Base-by-base conservation (phyloP, 2,797 vertebrate species). In the Furcifer pardalis region DNA sequence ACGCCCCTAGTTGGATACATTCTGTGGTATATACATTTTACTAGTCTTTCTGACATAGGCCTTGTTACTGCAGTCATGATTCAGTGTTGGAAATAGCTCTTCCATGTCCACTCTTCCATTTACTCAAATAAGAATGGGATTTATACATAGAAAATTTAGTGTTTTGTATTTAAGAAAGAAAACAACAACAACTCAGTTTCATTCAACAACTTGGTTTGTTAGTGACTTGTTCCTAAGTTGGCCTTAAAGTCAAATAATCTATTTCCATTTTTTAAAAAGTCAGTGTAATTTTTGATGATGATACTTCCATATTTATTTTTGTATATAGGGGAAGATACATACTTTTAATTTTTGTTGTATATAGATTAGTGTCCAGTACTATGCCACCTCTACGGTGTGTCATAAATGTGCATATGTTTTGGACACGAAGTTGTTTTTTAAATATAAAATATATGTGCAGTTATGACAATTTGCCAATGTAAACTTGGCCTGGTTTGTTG, bases 351-450 rank as follows among this genome's bases (percentile, higher is more conserved):
- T 94, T 91, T 81, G 82, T 93, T 93, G 87, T 96, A 92, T 93
- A 92, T 93, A 92, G 94, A 95, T 94, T 93, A 92, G 91, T 94
- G 89, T 83, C 93, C 86, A 97, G 90, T 60, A 89, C 74, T 94
- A 77, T 95, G 95, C 96, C 96, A 95, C 1, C 83, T 97, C 96
- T 97, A 97, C 94, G 97, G 97, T 97, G 96, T 98, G 95, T 95
- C 8, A 96, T 97, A 97, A 96, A 97, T 82, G 94, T 96, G 94
- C 94, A 96, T 96, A 95, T 96, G 96, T 94, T 93, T 93, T 40
- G 90, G 76, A 88, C 97, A 95, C 95, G 96, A 95, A 94, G 87
- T 93, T 95, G 59, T 92, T 88, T 93, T 89, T 97, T 96, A 96
- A 97, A 96, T 96, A 96, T 97, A 96, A 93, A 63, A 96, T 97